phyloP scores from a whole-genome alignment of 2,797 vertebrate species.

The Pseudomugil gertrudae region DNA sequence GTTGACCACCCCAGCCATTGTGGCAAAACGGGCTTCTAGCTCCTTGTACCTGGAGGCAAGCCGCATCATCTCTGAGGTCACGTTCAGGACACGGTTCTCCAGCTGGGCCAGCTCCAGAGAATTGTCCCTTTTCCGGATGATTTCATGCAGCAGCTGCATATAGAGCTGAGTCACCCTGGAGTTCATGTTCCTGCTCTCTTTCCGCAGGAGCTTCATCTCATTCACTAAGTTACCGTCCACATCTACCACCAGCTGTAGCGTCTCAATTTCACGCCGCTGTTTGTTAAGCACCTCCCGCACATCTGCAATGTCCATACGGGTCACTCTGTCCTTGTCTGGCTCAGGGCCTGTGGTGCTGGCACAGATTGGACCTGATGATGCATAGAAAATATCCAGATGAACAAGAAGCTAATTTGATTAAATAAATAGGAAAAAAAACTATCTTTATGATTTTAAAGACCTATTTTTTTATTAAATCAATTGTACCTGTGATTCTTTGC shows the following conservation, averaged over 20 bases:
- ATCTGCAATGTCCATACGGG: conserved; percentile 94
- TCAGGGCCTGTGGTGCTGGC: conserved; percentile 89
- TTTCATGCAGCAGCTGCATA: conserved; percentile 98
- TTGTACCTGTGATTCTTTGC: conserved; percentile 89
- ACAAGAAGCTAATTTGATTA: background rate
- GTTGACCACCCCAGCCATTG: conserved; percentile 91
- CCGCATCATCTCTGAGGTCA: conserved; percentile 95
- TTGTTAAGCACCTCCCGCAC: conserved; percentile 92
- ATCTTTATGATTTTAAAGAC: background rate
- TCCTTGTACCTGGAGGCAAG: conserved; percentile 94
- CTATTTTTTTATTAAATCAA: background rate
- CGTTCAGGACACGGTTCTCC: conserved; percentile 96
- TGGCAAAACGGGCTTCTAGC: conserved; percentile 89
- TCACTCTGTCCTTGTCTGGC: conserved; percentile 90
- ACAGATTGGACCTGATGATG: conserved; percentile 89
- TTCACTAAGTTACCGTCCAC: conserved; percentile 97
- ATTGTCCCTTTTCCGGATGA: conserved; percentile 97
- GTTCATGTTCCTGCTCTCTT: conserved; percentile 99
- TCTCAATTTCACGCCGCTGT: conserved; percentile 94
- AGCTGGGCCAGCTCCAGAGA: conserved; percentile 95
- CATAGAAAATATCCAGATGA: conserved; percentile 32
- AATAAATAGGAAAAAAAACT: background rate
- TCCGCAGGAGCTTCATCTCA: conserved; percentile 96
- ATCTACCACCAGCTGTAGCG: conserved; percentile 93
- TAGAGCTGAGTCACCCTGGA: conserved; percentile 98